Evolutionary conservation across 2,797 vertebrate species (phyloP).

Genomic region (Podarcis lilfordi): DNA sequence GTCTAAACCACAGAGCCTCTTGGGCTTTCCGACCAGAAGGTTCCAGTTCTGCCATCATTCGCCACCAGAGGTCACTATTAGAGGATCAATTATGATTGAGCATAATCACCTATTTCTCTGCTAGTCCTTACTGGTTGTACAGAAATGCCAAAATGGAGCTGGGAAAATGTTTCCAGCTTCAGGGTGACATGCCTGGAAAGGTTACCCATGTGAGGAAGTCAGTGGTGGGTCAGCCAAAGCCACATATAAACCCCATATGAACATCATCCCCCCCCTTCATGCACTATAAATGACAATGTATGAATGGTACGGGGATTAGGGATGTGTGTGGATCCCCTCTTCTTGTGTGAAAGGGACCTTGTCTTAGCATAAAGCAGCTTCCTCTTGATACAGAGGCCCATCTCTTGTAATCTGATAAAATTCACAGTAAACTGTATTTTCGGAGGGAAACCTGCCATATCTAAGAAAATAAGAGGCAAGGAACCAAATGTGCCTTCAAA

Average conservation of each 20-base stretch:
- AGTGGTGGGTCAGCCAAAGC: no score
- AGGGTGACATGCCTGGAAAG: no score
- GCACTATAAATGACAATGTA: no score
- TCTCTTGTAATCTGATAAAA: neutral
- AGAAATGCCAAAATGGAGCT: constrained; percentile 19
- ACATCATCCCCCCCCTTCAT: no score
- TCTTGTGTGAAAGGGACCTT: neutral
- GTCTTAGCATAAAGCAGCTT: neutral
- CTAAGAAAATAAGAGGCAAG: constrained; percentile 44
- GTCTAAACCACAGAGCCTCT: no score
- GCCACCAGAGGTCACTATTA: neutral
- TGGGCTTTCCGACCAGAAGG: no score
- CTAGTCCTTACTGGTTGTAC: constrained; percentile 3
- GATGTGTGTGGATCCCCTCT: no score
- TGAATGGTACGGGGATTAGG: no score
- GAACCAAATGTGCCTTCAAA: constrained; percentile 47
- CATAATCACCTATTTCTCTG: constrained; percentile 43
- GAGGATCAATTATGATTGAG: neutral
- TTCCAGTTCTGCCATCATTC: neutral
- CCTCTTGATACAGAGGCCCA: constrained; percentile 36
- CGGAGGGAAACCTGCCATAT: constrained; percentile 39
- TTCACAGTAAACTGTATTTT: constrained; percentile 31
- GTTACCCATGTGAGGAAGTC: no score
- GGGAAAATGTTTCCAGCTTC: no score
- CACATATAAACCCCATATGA: no score